phyloP scores from a whole-genome alignment of 2,888 invertebrate genomes.

The Ornithoptera alexandrae region DNA sequence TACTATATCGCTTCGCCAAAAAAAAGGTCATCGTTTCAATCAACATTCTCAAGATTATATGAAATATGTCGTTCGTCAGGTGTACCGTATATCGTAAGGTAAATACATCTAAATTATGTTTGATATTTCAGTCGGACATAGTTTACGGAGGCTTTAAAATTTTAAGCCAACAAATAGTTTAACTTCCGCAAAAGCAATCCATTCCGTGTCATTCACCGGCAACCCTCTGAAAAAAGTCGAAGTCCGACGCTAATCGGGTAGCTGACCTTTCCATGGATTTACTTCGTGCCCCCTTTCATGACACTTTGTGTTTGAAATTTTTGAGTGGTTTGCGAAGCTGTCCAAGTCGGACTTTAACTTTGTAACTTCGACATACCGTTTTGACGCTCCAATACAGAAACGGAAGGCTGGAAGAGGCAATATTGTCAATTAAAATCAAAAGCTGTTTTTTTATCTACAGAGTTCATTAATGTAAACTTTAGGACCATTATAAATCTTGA shows the following conservation, averaged over 20 bases:
- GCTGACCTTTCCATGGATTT: slow-evolving; percentile 16
- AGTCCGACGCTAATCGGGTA: slow-evolving; percentile 15
- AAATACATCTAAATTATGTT: neutral
- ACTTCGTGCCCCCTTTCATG: slow-evolving; percentile 14
- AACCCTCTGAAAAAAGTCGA: slow-evolving; percentile 20
- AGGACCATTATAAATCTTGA: too few relatives aligned
- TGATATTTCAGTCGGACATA: neutral
- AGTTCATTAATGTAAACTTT: too few relatives aligned
- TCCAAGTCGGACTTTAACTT: neutral
- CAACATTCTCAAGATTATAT: neutral
- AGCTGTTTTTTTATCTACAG: too few relatives aligned
- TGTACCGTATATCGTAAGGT: neutral
- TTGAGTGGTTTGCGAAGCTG: neutral
- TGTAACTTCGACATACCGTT: neutral
- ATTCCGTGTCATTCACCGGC: slow-evolving; percentile 14
- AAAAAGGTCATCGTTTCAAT: neutral
- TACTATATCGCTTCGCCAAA: neutral
- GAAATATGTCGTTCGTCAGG: neutral
- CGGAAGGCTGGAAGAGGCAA: too few relatives aligned
- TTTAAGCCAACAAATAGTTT: slow-evolving; percentile 11
- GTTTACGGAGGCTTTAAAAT: slow-evolving; percentile 9
- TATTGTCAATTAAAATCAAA: too few relatives aligned
- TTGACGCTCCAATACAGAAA: neutral
- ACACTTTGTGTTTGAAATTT: slow-evolving; percentile 2
- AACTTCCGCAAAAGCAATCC: slow-evolving; percentile 12